Evolutionary conservation across 2,797 vertebrate genomes (phyloP), one percentile per base, ranked within the genome.

Genomic region (Acipenser ruthenus): DNA sequence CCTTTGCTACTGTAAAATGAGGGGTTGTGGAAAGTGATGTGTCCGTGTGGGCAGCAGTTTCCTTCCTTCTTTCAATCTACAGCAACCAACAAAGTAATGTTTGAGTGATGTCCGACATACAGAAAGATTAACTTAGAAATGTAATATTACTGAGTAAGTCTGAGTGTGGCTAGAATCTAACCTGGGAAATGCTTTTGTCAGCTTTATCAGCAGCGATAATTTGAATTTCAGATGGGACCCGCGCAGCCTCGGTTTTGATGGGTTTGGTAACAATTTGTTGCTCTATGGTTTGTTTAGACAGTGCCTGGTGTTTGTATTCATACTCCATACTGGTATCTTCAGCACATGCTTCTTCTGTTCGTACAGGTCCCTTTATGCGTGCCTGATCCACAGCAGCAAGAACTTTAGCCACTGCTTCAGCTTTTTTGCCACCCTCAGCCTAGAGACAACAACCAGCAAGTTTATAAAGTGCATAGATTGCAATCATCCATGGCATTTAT

Each of bases 1-100:
- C 92, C 92, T 93, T 98, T 82, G 95, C 92, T 76, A 99, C 94
- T 0, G 93, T 92, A 83, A 99, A 98, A 82, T 98, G 95, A 80
- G 95, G 80, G 73, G 93, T 90, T 61, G 89, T 84, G 67, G 88
- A 75, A 67, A 82, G 80, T 0, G 82, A 89, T 8, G 84, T 71
- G 75, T 97, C 94, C 84, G 92, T 78, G 1, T 85, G 90, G 80
- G 91, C 78, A 72, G 84, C 82, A 60, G 84, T 62, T 82, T 95
- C 93, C 76, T 87, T 73, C 69, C 83, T 82, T 87, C 79, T 92
- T 88, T 93, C 91, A 78, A 96, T 92, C 95, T 97, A 88, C 66
- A 81, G 74, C 75, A 80, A 93, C 70, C 78, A 88, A 92, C 71
- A 86, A 72, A 90, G 78, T 72, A 67, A 63, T 82, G 23, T 75